These are phyloP conservation scores for Ardeotis arabs DNA, from an alignment of 2,113 vertebrate genomes.

Conservation along the genomic window DNA sequence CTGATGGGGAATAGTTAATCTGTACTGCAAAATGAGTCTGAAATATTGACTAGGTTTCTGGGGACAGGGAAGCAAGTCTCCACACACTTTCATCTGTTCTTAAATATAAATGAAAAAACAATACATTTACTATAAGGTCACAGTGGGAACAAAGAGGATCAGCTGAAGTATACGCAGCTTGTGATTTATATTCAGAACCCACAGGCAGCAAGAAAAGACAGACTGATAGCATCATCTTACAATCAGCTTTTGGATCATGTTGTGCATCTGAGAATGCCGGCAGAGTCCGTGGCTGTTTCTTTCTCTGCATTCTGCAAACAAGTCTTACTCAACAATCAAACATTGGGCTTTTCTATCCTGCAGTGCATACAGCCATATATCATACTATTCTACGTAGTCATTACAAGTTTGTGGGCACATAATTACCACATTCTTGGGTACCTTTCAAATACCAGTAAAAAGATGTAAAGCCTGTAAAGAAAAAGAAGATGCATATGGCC, in stretches of 20 bases:
- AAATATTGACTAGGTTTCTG: slow-evolving; percentile 59
- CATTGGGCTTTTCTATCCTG: neutral
- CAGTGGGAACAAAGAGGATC: slow-evolving; percentile 45
- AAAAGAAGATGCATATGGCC: neutral
- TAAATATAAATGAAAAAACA: slow-evolving; percentile 76
- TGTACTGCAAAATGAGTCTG: slow-evolving; percentile 1
- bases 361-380: neutral
- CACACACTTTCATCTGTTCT: slow-evolving; percentile 69
- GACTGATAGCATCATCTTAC: slow-evolving; percentile 29
- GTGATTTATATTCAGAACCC: slow-evolving; percentile 55
- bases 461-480: neutral
- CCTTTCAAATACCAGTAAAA: neutral
- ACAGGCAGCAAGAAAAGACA: slow-evolving; percentile 37
- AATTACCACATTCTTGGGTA: neutral
- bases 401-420: neutral
- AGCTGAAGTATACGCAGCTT: slow-evolving; percentile 16
- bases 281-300: neutral
- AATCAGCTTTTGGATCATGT: slow-evolving; percentile 40
- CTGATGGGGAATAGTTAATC: slow-evolving; percentile 29
- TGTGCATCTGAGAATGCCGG: neutral
- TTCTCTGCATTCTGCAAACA: neutral
- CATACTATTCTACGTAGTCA: neutral
- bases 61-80: slow-evolving; percentile 20
- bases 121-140: slow-evolving; percentile 66
- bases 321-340: neutral